These are phyloP conservation scores for Dolichopus griseipennis DNA, from an alignment of 2,888 invertebrate genomes.

Conservation along the genomic window DNA sequence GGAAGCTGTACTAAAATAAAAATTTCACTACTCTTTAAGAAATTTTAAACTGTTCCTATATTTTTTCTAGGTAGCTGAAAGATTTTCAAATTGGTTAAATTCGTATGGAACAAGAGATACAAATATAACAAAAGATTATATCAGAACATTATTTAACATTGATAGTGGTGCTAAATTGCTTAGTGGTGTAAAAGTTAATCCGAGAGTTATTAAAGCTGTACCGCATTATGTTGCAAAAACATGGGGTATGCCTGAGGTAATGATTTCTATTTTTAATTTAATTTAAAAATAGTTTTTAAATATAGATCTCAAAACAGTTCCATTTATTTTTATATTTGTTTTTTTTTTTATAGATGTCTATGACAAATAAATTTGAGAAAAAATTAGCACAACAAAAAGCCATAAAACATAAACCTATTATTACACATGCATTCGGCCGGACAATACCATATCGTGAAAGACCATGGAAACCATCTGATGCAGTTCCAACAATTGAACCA, in stretches of 20 bases:
- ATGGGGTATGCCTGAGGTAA: background rate
- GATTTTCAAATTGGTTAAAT: background rate
- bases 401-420: constrained; percentile 23
- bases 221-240: background rate
- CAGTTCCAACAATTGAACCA: constrained; percentile 32
- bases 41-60: background rate
- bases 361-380: background rate
- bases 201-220: background rate
- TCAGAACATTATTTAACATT: background rate
- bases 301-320: no score
- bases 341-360: background rate
- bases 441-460: constrained; percentile 35
- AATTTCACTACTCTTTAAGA: background rate
- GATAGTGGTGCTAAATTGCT: background rate
- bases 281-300: no score
- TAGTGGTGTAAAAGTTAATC: background rate
- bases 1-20: constrained; percentile 31
- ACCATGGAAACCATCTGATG: constrained; percentile 29
- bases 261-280: no score
- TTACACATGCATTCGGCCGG: constrained; percentile 37
- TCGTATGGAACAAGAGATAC: background rate
- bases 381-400: background rate
- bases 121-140: background rate
- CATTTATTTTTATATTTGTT: background rate
- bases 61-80: background rate